Base-by-base conservation (phyloP, 2,113 vertebrate genomes). In the Aphelocoma coerulescens region DNA sequence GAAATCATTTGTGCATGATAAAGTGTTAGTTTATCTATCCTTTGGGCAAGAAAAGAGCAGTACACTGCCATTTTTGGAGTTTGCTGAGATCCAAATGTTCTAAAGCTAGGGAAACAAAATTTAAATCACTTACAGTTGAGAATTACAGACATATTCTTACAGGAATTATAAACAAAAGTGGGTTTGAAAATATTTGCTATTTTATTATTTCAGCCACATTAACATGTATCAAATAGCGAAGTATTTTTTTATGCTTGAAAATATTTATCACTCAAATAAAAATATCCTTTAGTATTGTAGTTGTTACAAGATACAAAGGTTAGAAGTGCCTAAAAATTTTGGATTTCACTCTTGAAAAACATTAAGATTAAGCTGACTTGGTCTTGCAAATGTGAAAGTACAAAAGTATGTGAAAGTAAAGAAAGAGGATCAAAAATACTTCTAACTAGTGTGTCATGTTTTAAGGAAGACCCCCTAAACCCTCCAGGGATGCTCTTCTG, bases 11-110 rank as follows among this genome's bases (percentile, higher is more conserved):
- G 33, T 84, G 27, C 7, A 3, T 85, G 76, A 85, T 95, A n/a
- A 95, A 95, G 37, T 86, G 65, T 62, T 89, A 74, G 91, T 91
- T 96, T 97, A 84, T 95, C 69, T 87, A 54, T 59, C 35, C 68
- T 95, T 90, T 83, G 49, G 58, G 46, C 35, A 83, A 85, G 49
- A 71, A 92, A 78, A 75, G 86, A 68, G 49, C 39, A 85, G n/a
- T 54, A 46, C 72, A 39, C 59, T 91, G 48, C 33, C 33, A 20
- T 87, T 94, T 91, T 83, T 90, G 54, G 71, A 91, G 32, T 62
- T n/a, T 95, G 14, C 28, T 85, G 88, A 89, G 41, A 66, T 86
- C 13, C 44, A 74, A 61, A 65, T 62, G 14, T 54, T 78, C 15
- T 85, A 66, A 88, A 93, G 2, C 1, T 73, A 37, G 23, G 43